These are phyloP conservation scores for Pantherophis vulpinus DNA, from an alignment of 2,797 vertebrate species.

Conservation along the genomic window DNA sequence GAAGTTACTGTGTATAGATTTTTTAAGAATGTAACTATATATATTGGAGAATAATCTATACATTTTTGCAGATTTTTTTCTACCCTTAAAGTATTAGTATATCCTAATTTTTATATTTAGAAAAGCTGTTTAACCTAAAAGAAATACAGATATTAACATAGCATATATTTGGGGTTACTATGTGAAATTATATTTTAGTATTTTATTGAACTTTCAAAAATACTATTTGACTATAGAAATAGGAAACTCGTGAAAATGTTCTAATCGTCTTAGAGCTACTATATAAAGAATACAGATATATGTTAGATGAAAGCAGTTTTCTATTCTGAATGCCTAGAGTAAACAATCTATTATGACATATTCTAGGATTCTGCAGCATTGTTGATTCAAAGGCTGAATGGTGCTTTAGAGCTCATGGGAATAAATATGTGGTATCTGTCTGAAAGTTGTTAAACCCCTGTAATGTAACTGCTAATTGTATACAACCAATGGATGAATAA, in stretches of 20 bases:
- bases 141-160: background rate
- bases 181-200: background rate
- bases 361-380: background rate
- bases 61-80: background rate
- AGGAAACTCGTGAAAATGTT: background rate
- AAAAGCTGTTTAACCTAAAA: constrained; percentile 22
- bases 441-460: background rate
- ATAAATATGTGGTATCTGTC: background rate
- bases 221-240: background rate
- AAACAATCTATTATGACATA: background rate
- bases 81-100: constrained; percentile 8
- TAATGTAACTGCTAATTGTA: background rate
- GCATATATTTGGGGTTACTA: background rate
- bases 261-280: background rate
- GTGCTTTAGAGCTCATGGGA: background rate
- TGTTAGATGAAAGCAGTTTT: background rate
- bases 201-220: background rate
- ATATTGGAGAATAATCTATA: constrained; percentile 4
- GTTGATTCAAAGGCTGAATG: background rate
- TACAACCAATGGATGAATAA: background rate
- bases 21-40: constrained; percentile 15
- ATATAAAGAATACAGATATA: background rate
- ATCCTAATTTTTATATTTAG: background rate
- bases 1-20: background rate
- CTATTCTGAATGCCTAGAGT: background rate